Base-by-base conservation (phyloP, 2,797 vertebrate species). In the Macropus fuliginosus region DNA sequence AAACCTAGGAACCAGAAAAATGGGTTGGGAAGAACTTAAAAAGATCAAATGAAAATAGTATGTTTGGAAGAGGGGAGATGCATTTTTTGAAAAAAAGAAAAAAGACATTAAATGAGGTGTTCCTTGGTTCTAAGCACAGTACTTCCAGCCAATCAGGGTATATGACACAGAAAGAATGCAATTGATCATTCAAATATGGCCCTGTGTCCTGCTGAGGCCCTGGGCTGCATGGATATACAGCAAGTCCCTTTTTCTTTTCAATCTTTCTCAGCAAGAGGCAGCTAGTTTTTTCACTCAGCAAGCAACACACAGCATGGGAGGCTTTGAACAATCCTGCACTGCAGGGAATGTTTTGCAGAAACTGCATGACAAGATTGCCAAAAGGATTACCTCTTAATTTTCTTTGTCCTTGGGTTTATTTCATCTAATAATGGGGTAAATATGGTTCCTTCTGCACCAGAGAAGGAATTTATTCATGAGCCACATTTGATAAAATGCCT, bases 321-420 rank as follows among this genome's bases (percentile, higher is more conserved):
- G 91, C 97, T 98, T 97, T 92, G 97, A 98, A 98, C 98, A 98
- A 98, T 98, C 96, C 97, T 95, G 56, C 98, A 96, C 98, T 92
- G 97, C 97, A 55, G 98, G 98, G 96, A 98, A 98, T 98, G 97
- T 98, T 98, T 98, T 98, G 97, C 98, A 98, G 98, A 97, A 98
- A 95, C 97, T 97, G 97, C 98, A 98, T 97, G 98, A 98, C 98
- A 98, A 98, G 98, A 98, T 98, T 98, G 97, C 96, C 97, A 97
- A 98, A 97, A 97, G 96, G 94, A 97, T 98, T 97, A 97, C 96
- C 97, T 98, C 95, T 97, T 97, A 97, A 97, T 98, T 98, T 97
- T 97, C 93, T 98, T 98, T 98, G 98, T 98, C 98, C 98, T 98
- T 98, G 97, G 95, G 94, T 98, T 98, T 98, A 92, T 96, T 98